Evolutionary conservation across 2,888 invertebrate genomes (phyloP).

Genomic region (Tipula confusa): DNA sequence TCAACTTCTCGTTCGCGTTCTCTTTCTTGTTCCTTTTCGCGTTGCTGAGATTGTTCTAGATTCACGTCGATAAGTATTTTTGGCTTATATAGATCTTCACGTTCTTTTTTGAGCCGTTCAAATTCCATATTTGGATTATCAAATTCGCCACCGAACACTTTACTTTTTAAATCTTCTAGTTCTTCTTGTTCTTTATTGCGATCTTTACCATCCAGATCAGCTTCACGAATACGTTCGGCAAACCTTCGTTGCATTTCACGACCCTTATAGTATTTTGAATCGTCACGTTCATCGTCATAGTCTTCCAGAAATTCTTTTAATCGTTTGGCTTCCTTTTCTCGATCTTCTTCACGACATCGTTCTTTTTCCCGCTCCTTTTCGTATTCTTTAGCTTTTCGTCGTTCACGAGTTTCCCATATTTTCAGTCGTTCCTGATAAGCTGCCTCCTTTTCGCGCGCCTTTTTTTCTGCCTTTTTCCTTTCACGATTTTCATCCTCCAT

Average conservation of each 20-base stretch:
- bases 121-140: slow-evolving; percentile 63
- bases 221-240: slow-evolving; percentile 88
- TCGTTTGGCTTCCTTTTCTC: slow-evolving; percentile 86
- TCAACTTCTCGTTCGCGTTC: slow-evolving; percentile 52
- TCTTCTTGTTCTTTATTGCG: slow-evolving; percentile 84
- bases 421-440: slow-evolving; percentile 85
- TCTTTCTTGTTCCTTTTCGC: slow-evolving; percentile 56
- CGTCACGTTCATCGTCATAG: slow-evolving; percentile 97
- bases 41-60: slow-evolving; percentile 57
- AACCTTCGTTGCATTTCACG: slow-evolving; percentile 86
- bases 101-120: slow-evolving; percentile 65
- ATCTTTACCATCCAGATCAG: slow-evolving; percentile 87
- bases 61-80: slow-evolving; percentile 71
- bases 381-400: slow-evolving; percentile 85
- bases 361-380: slow-evolving; percentile 73
- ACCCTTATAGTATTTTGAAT: slow-evolving; percentile 93
- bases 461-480: slow-evolving; percentile 81
- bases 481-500: slow-evolving; percentile 91
- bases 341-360: slow-evolving; percentile 76
- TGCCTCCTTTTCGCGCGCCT: slow-evolving; percentile 90
- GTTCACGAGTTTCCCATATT: slow-evolving; percentile 84
- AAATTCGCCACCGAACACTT: slow-evolving; percentile 66
- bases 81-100: slow-evolving; percentile 80
- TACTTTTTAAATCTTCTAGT: slow-evolving; percentile 74
- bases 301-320: slow-evolving; percentile 98